Evolutionary conservation across 2,113 vertebrate genomes (phyloP).

Genomic region (Heptranchias perlo): DNA sequence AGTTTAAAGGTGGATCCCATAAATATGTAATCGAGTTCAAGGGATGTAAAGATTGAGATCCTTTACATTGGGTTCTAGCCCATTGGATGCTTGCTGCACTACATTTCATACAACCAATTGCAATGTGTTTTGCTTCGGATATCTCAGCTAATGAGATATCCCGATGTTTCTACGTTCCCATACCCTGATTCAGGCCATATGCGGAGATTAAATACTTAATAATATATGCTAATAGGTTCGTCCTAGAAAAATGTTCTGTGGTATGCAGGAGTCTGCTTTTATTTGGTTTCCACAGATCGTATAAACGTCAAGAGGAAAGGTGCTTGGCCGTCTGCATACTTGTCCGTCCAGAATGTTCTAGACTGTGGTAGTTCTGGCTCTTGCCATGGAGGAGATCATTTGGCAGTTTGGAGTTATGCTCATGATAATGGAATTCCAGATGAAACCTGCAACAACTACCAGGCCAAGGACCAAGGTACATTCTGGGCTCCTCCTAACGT

Average conservation of each 20-base stretch:
- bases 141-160: too few relatives aligned
- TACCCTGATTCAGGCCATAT: too few relatives aligned
- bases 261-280: neutral
- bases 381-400: constrained; percentile 82
- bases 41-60: too few relatives aligned
- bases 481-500: neutral
- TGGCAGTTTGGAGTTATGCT: constrained; percentile 76
- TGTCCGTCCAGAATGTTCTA: constrained; percentile 87
- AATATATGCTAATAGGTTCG: too few relatives aligned
- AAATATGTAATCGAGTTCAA: too few relatives aligned
- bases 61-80: too few relatives aligned
- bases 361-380: constrained; percentile 73
- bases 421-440: constrained; percentile 81
- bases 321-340: constrained; percentile 81
- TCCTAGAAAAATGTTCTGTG: neutral
- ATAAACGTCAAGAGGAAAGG: constrained; percentile 91
- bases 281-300: constrained; percentile 61
- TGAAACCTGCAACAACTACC: constrained; percentile 98
- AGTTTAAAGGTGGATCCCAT: too few relatives aligned
- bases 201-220: neutral
- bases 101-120: too few relatives aligned
- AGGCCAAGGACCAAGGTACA: constrained; percentile 86
- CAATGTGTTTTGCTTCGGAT: too few relatives aligned
- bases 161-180: neutral
- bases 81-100: too few relatives aligned